phyloP scores from a whole-genome alignment of 2,113 vertebrate species.

The Castor canadensis region DNA sequence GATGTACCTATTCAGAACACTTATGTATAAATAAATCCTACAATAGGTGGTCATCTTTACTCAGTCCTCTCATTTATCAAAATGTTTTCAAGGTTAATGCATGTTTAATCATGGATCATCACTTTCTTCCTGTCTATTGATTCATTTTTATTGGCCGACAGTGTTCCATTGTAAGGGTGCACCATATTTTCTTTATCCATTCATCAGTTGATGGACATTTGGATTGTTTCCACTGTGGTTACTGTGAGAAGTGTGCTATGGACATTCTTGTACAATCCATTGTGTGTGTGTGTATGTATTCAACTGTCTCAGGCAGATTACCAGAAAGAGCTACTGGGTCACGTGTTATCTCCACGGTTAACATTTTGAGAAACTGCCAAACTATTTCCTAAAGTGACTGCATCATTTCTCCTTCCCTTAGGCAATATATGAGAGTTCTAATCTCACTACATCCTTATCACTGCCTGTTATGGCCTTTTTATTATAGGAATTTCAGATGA shows the following conservation, averaged over 20 bases:
- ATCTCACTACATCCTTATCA: not conserved
- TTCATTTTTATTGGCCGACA: not conserved
- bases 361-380: not conserved
- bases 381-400: not conserved
- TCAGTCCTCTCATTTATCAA: not conserved
- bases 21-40: not conserved
- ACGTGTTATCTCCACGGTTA: not conserved
- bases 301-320: not conserved
- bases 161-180: not conserved
- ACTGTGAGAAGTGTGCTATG: not conserved
- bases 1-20: too few relatives aligned
- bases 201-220: not conserved
- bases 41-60: not conserved
- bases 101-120: not conserved
- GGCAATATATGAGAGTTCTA: not conserved
- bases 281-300: not conserved
- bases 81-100: not conserved
- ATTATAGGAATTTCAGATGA: not conserved
- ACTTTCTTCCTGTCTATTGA: not conserved
- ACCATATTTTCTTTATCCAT: not conserved
- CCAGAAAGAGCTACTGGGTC: not conserved
- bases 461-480: not conserved
- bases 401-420: too few relatives aligned
- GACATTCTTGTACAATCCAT: not conserved
- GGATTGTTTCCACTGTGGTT: not conserved